Evolutionary conservation across 2,888 invertebrate species (phyloP).

Genomic region (Brachynemurus nebulosus): DNA sequence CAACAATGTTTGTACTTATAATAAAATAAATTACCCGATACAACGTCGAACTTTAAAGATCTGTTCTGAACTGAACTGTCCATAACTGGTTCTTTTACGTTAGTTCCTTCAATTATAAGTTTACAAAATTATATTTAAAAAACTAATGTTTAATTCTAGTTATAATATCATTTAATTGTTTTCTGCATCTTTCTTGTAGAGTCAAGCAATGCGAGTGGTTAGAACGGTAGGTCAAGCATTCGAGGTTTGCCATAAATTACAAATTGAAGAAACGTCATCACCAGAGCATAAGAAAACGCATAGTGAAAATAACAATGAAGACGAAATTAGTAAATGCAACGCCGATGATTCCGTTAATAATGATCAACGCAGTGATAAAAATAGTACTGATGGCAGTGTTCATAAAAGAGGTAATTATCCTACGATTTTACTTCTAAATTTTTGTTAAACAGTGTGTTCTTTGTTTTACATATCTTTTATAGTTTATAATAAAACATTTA

Average conservation of each 20-base stretch:
- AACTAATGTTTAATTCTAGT: too few species aligned
- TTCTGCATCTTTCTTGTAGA: constrained; percentile 43
- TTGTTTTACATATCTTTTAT: too few species aligned
- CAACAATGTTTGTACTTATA: too few species aligned
- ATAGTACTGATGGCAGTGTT: constrained; percentile 31
- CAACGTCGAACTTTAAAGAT: too few species aligned
- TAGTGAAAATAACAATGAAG: not conserved
- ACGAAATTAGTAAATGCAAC: constrained; percentile 1
- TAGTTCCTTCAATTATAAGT: too few species aligned
- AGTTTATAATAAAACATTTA: too few species aligned
- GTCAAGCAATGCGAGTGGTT: constrained; percentile 96
- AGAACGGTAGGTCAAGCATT: constrained; percentile 98
- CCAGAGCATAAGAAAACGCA: constrained; percentile 9
- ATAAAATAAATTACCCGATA: too few species aligned
- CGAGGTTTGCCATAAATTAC: constrained; percentile 96
- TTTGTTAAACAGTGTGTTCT: too few species aligned
- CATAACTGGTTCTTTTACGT: too few species aligned
- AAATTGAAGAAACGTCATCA: constrained; percentile 31
- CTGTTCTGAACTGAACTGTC: too few species aligned
- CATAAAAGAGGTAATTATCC: constrained; percentile 44
- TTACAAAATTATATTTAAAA: too few species aligned
- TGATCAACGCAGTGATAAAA: constrained; percentile 28
- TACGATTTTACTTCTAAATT: too few species aligned
- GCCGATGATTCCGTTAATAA: constrained; percentile 14
- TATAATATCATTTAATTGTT: not conserved